A percentile compares a stretch with the other conserved stretches of the same genome.
Evolutionary conservation across 2,888 invertebrate genomes (phyloP).

Genomic region (Drosophila ustulata): DNA sequence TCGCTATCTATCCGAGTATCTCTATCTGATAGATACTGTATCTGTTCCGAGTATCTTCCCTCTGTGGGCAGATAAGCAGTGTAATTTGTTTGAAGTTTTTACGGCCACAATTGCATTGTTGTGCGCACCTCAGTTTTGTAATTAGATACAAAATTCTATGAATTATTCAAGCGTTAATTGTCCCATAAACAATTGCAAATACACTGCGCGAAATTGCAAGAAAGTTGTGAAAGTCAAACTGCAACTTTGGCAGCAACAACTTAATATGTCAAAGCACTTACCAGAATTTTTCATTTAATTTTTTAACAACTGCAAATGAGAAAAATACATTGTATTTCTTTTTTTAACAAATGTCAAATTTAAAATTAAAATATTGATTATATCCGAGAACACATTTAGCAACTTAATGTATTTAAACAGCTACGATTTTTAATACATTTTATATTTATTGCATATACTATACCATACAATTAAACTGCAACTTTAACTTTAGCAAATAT

Average conservation of each 20-base stretch:
- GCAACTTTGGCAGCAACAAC: neutral
- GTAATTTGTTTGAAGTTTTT: conserved; percentile 42
- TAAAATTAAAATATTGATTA: no score
- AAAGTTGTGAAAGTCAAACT: neutral
- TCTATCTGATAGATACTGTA: neutral
- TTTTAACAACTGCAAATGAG: no score
- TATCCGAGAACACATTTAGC: no score
- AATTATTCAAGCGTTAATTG: conserved; percentile 74
- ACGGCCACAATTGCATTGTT: conserved; percentile 38
- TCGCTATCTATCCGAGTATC: neutral
- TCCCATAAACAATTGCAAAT: conserved; percentile 51
- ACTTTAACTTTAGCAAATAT: no score
- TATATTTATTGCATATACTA: no score
- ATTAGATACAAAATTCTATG: conserved; percentile 68
- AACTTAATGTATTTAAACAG: no score
- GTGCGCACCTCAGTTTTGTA: conserved; percentile 38
- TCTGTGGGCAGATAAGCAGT: conserved; percentile 1
- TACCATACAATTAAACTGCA: no score
- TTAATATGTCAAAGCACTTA: no score
- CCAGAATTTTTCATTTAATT: no score
- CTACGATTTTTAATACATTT: no score
- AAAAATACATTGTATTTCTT: no score
- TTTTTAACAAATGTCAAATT: no score
- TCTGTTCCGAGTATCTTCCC: neutral
- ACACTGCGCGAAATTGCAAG: conserved; percentile 40